Base-by-base conservation (phyloP, 1,140 invertebrate genomes). In the Neodiprion virginianus region DNA sequence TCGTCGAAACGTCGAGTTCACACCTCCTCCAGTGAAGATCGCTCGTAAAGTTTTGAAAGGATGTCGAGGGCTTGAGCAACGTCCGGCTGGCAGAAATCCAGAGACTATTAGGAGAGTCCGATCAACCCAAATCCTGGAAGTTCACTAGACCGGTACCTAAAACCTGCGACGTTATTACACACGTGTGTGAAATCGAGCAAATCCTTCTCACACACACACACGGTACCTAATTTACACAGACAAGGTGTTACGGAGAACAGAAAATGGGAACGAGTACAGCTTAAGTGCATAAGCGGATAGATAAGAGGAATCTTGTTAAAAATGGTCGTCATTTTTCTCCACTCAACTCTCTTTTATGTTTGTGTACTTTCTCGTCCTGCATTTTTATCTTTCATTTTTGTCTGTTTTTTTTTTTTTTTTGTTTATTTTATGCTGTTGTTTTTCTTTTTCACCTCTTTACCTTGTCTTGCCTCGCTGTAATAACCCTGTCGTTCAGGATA, bases 271-370 rank as follows among this genome's bases (percentile, higher is more conserved):
- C 61, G 65, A 61, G n/a, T 48, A 23, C 48, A 69, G 75, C 74
- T 72, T 48, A 71, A 61, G 75, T 68, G 71, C 73, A 69, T 65
- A 61, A 72, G 73, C 67, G 69, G 68, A 77, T 48, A 50, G 73
- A 74, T 74, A 70, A 72, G 48, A 21, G 10, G 69, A 67, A 77
- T 77, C 79, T 78, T 74, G 76, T 81, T 81, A 81, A 81, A 81
- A 79, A 81, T 78, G 77, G 73, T 78, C 66, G 74, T 50, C 73
- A 77, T 79, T 81, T 77, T 67, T 75, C 69, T 17, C n/a, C 21
- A 21, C 28, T 48, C 67, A 68, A 17, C 17, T 14, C 69, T 73
- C 68, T 61, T 70, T 48, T 40, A 28, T 66, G 53, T 65, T 61
- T 72, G 69, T 67, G 61, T 48, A 47, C 48, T 48, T 71, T 48